Evolutionary conservation across 2,797 vertebrate genomes (phyloP).

Genomic region (Cottoperca gobio): DNA sequence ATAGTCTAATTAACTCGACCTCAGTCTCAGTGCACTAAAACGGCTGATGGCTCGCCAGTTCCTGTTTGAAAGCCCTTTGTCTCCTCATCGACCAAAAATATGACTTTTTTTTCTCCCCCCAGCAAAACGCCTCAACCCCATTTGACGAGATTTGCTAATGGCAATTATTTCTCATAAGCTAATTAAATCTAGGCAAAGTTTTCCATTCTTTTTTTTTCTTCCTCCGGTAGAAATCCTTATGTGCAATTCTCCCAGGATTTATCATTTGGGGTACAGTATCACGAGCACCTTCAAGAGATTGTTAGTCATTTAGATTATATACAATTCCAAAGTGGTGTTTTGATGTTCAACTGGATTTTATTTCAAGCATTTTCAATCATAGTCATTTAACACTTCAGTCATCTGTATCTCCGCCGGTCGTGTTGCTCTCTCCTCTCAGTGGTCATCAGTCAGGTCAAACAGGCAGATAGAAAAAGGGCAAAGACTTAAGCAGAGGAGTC

Average conservation of each 20-base stretch:
- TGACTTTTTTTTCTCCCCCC: conserved; percentile 54
- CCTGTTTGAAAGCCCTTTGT: conserved; percentile 83
- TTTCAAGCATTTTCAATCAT: conserved; percentile 54
- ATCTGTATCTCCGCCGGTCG: neutral
- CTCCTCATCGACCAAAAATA: conserved; percentile 77
- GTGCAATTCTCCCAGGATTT: conserved; percentile 70
- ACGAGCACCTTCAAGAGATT: conserved; percentile 75
- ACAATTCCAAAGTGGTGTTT: conserved; percentile 52
- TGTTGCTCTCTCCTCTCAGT: neutral
- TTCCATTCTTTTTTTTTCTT: conserved; percentile 51
- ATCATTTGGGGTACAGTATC: conserved; percentile 67
- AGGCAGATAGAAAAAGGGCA: conserved; percentile 25
- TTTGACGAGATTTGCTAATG: conserved; percentile 83
- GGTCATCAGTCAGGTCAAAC: conserved; percentile 14
- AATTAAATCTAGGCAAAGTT: conserved; percentile 85
- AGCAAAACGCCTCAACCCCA: conserved; percentile 75
- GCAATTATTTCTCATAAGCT: conserved; percentile 87
- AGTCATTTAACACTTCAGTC: conserved; percentile 23
- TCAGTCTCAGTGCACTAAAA: conserved; percentile 81
- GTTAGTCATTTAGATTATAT: conserved; percentile 66
- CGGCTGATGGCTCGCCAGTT: conserved; percentile 76
- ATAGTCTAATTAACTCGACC: conserved; percentile 90
- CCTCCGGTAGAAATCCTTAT: conserved; percentile 45
- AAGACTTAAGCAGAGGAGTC: conserved; percentile 34
- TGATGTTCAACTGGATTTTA: conserved; percentile 54